Percentiles rank a stretch among this genome's conserved stretches.
phyloP scores from a whole-genome alignment of 2,888 invertebrate species.

The Leptopilina myrica region DNA sequence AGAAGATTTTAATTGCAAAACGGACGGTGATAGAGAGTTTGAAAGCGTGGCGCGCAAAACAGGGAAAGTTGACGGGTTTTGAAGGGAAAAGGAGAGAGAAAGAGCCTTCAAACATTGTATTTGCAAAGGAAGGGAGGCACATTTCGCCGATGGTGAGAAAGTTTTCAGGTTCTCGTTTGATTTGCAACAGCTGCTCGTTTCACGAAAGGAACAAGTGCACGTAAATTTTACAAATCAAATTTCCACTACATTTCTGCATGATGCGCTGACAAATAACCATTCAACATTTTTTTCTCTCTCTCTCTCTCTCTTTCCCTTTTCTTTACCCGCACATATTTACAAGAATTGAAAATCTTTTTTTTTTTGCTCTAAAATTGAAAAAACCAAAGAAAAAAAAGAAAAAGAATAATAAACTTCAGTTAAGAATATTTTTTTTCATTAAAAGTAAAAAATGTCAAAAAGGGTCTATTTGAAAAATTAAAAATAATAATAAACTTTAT shows the following conservation, averaged over 20 bases:
- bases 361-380: not conserved
- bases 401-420: too few relatives aligned
- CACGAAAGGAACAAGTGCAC: conserved; percentile 5
- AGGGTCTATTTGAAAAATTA: too few relatives aligned
- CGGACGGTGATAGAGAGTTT: conserved; percentile 25
- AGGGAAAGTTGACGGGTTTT: not conserved
- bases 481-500: too few relatives aligned
- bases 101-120: not conserved
- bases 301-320: too few relatives aligned
- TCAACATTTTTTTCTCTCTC: not conserved
- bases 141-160: conserved; percentile 31
- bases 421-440: too few relatives aligned
- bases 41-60: not conserved
- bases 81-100: conserved; percentile 12
- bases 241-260: conserved; percentile 4
- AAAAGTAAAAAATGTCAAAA: too few relatives aligned
- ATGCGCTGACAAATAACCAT: conserved; percentile 22
- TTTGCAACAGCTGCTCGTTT: conserved; percentile 40
- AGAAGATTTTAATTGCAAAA: conserved; percentile 33
- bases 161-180: conserved; percentile 36
- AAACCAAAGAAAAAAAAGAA: too few relatives aligned
- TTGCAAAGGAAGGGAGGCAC: conserved; percentile 28
- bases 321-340: not conserved
- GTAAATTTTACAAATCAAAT: conserved; percentile 37
- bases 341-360: not conserved